Evolutionary conservation across 1,140 invertebrate genomes (phyloP).

Genomic region (Atopsyche davidsoni): DNA sequence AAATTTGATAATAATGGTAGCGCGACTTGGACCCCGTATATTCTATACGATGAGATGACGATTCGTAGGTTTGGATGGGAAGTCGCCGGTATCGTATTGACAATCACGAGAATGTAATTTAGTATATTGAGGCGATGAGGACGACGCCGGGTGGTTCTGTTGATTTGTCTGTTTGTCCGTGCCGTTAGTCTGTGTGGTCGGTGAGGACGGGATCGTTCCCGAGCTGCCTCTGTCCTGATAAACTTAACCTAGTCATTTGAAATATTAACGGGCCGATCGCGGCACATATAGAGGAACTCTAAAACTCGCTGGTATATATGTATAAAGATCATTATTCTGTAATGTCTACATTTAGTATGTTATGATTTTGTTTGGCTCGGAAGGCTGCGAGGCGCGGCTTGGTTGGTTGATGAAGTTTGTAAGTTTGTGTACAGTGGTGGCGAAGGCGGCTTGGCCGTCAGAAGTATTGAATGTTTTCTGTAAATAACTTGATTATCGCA

Average conservation of each 20-base stretch:
- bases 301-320: conserved; percentile 53
- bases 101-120: conserved; percentile 3
- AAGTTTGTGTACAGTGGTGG: not conserved
- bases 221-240: conserved; percentile 30
- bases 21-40: conserved; percentile 2
- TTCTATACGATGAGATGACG: too few species aligned
- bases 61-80: conserved; percentile 11
- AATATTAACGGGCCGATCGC: conserved; percentile 46
- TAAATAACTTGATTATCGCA: conserved; percentile 17
- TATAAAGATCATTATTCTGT: conserved; percentile 50
- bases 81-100: too few species aligned
- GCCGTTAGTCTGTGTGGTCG: conserved; percentile 7
- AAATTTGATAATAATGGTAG: conserved; percentile 12
- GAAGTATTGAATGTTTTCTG: conserved; percentile 13
- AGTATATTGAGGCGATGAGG: not conserved
- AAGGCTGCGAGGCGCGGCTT: conserved; percentile 41
- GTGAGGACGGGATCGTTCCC: not conserved
- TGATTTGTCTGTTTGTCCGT: too few species aligned
- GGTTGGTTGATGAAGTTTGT: too few species aligned
- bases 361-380: conserved; percentile 45
- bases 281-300: conserved; percentile 53
- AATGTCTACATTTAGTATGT: conserved; percentile 37
- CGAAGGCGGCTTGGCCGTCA: too few species aligned
- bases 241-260: conserved; percentile 50
- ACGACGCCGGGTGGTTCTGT: not conserved